phyloP scores from a whole-genome alignment of 2,888 invertebrate species.

The Automeris io region DNA sequence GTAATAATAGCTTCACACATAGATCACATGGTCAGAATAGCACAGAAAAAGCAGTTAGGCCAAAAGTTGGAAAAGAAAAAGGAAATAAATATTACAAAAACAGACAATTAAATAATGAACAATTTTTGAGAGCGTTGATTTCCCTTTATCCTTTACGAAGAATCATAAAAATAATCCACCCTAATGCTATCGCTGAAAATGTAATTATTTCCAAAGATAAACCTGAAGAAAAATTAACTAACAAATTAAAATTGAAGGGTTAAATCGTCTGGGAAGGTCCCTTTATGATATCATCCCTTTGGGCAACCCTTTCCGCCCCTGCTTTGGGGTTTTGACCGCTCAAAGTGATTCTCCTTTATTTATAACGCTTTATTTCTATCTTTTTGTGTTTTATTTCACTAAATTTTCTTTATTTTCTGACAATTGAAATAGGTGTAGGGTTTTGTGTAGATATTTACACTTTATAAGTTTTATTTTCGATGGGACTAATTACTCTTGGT shows the following conservation, averaged over 20 bases:
- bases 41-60: no score
- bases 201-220: slow-evolving; percentile 33
- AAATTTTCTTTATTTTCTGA: not conserved
- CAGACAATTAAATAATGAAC: no score
- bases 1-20: no score
- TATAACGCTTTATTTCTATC: slow-evolving; percentile 18
- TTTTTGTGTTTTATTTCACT: not conserved
- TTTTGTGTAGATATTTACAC: no score
- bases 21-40: no score
- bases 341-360: slow-evolving; percentile 33
- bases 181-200: slow-evolving; percentile 25
- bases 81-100: no score
- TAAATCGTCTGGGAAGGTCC: slow-evolving; percentile 48
- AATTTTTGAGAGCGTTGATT: no score
- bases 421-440: no score
- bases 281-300: slow-evolving; percentile 59
- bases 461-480: no score
- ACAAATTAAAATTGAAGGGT: slow-evolving; percentile 65
- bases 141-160: not conserved
- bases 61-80: no score
- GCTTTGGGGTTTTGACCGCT: slow-evolving; percentile 23
- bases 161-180: slow-evolving; percentile 9
- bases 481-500: no score
- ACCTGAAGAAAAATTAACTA: slow-evolving; percentile 56
- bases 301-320: slow-evolving; percentile 38